Percentiles rank a stretch among this genome's conserved stretches.
phyloP scores from a whole-genome alignment of 2,113 vertebrate species.

The Takifugu bimaculatus region DNA sequence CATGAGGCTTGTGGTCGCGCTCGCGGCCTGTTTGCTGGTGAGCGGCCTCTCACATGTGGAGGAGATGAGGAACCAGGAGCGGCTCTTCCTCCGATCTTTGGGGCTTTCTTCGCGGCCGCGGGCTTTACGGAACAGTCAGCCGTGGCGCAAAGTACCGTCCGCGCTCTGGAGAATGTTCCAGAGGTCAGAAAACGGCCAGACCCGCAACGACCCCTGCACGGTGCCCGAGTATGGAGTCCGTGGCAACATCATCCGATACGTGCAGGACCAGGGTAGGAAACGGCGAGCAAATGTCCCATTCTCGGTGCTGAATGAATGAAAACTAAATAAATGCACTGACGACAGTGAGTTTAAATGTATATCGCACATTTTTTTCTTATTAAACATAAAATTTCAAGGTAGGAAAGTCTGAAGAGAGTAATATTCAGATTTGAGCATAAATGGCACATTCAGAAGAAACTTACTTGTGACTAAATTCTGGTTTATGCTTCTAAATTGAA shows the following conservation, averaged over 20 bases:
- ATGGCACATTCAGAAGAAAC: neutral
- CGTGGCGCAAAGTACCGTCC: slow-evolving; percentile 70
- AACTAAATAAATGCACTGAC: too few species aligned
- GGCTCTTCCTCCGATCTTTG: slow-evolving; percentile 69
- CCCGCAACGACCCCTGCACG: slow-evolving; percentile 67
- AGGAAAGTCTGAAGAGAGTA: too few species aligned
- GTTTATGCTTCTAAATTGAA: too few species aligned
- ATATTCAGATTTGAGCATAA: neutral
- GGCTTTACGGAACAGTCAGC: neutral
- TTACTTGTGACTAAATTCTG: too few species aligned
- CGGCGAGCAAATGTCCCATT: neutral
- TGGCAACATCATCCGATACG: slow-evolving; percentile 85
- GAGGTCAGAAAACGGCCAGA: slow-evolving; percentile 9
- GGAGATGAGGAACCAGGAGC: slow-evolving; percentile 61
- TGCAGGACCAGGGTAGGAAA: slow-evolving; percentile 81
- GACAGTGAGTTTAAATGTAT: too few species aligned
- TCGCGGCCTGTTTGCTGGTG: slow-evolving; percentile 9
- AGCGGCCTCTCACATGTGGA: slow-evolving; percentile 3
- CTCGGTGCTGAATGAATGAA: too few species aligned
- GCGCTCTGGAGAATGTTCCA: slow-evolving; percentile 85
- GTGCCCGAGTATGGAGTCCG: slow-evolving; percentile 84
- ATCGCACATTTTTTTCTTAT: too few species aligned
- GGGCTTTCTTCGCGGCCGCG: slow-evolving; percentile 72
- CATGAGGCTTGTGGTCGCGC: slow-evolving; percentile 3
- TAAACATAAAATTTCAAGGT: too few species aligned